Evolutionary conservation across 2,888 invertebrate species (phyloP).

Genomic region (Idaea biselata): DNA sequence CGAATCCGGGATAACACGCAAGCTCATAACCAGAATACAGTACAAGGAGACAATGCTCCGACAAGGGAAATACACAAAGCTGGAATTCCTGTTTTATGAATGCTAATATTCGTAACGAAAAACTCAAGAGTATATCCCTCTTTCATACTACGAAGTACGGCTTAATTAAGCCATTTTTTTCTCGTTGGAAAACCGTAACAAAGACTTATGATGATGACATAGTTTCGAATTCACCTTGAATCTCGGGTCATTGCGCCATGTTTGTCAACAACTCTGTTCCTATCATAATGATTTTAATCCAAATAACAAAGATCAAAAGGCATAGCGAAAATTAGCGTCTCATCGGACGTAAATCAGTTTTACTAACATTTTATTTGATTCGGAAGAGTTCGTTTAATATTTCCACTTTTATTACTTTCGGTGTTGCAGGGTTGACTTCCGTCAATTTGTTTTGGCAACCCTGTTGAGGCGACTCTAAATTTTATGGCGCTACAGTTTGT

Average conservation of each 20-base stretch:
- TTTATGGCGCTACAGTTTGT: slow-evolving; percentile 16
- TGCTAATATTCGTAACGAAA: slow-evolving; percentile 27
- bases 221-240: background rate
- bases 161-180: background rate
- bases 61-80: slow-evolving; percentile 29
- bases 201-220: background rate
- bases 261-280: background rate
- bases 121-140: slow-evolving; percentile 23
- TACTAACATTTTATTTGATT: slow-evolving; percentile 25
- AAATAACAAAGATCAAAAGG: slow-evolving; percentile 5
- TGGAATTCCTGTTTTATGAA: slow-evolving; percentile 26
- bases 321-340: slow-evolving; percentile 19
- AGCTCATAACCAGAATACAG: slow-evolving; percentile 28
- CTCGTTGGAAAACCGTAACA: background rate
- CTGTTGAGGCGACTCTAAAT: slow-evolving; percentile 5
- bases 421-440: slow-evolving; percentile 22
- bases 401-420: slow-evolving; percentile 26
- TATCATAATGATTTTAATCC: background rate
- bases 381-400: slow-evolving; percentile 22
- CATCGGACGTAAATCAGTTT: slow-evolving; percentile 28
- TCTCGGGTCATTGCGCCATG: slow-evolving; percentile 2
- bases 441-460: slow-evolving; percentile 16
- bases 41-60: slow-evolving; percentile 29
- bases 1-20: slow-evolving; percentile 25
- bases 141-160: slow-evolving; percentile 16